Evolutionary conservation across 2,888 invertebrate genomes (phyloP).

Genomic region (Oscheius sp.): DNA sequence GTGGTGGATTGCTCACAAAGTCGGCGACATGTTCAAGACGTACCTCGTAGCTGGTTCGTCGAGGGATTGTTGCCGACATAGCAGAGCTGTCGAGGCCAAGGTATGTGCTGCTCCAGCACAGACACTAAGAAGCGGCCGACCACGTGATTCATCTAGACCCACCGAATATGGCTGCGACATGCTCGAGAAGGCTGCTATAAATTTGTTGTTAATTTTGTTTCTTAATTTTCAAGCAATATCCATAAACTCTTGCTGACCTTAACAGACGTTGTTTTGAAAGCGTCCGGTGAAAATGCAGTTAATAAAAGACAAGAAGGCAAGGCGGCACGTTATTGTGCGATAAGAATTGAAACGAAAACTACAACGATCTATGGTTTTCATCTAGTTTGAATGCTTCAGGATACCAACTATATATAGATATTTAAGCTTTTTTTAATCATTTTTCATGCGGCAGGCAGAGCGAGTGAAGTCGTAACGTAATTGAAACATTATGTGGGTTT

Average conservation of each 20-base stretch:
- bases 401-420: neutral
- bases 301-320: conserved; percentile 12
- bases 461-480: neutral
- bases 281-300: neutral
- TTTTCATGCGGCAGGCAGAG: no score
- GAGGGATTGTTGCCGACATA: conserved; percentile 59
- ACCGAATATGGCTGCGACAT: conserved; percentile 66
- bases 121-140: conserved; percentile 50
- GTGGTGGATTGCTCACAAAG: neutral
- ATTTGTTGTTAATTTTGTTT: neutral
- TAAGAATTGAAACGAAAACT: conserved; percentile 14
- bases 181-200: conserved; percentile 58
- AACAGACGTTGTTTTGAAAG: neutral
- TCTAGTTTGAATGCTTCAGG: conserved; percentile 13
- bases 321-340: conserved; percentile 8
- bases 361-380: conserved; percentile 16
- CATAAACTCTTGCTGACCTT: neutral
- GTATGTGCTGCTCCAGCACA: conserved; percentile 63
- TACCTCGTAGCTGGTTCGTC: conserved; percentile 59
- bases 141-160: conserved; percentile 56
- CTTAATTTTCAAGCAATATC: neutral
- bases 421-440: neutral
- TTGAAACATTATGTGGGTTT: no score
- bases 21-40: neutral
- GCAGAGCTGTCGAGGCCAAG: conserved; percentile 58